A percentile compares a stretch with the other conserved stretches of the same genome.
phyloP scores from a whole-genome alignment of 1,140 invertebrate genomes.

The Drosophila obscura region DNA sequence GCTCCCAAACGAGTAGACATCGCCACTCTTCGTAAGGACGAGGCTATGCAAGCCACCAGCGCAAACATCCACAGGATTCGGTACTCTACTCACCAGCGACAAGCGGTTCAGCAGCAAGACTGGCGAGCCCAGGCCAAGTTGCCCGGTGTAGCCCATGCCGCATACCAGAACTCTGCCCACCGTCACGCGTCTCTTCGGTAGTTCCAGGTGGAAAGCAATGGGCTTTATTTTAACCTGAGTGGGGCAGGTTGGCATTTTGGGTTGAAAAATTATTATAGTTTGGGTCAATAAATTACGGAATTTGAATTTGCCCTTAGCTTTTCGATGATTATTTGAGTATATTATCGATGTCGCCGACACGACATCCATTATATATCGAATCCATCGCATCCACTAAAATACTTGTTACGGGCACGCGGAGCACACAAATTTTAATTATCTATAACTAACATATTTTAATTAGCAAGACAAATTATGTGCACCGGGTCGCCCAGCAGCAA shows the following conservation, averaged over 20 bases:
- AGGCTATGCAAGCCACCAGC: slow-evolving; percentile 98
- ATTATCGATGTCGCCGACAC: too few relatives aligned
- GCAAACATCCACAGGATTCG: slow-evolving; percentile 89
- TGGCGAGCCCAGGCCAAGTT: slow-evolving; percentile 94
- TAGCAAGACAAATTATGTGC: slow-evolving; percentile 44
- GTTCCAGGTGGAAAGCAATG: slow-evolving; percentile 53
- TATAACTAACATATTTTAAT: background rate
- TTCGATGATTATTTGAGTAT: too few relatives aligned
- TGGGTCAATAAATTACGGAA: too few relatives aligned
- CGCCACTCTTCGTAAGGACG: slow-evolving; percentile 90
- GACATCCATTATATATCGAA: slow-evolving; percentile 2
- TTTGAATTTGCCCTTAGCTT: too few relatives aligned
- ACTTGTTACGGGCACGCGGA: too few relatives aligned
- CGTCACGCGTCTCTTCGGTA: slow-evolving; percentile 84
- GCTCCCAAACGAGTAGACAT: slow-evolving; percentile 86
- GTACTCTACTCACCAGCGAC: slow-evolving; percentile 86
- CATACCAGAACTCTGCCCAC: slow-evolving; percentile 90
- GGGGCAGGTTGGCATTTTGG: slow-evolving; percentile 33
- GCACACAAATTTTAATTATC: slow-evolving; percentile 19
- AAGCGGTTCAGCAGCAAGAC: slow-evolving; percentile 89
- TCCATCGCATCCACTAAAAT: background rate
- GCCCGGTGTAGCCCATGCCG: slow-evolving; percentile 95
- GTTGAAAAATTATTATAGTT: background rate
- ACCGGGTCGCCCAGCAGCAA: slow-evolving; percentile 70
- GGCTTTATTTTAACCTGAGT: slow-evolving; percentile 48